Evolutionary conservation across 2,888 invertebrate species (phyloP), one percentile per base, ranked within the genome.

Genomic region (Sialis lutaria): DNA sequence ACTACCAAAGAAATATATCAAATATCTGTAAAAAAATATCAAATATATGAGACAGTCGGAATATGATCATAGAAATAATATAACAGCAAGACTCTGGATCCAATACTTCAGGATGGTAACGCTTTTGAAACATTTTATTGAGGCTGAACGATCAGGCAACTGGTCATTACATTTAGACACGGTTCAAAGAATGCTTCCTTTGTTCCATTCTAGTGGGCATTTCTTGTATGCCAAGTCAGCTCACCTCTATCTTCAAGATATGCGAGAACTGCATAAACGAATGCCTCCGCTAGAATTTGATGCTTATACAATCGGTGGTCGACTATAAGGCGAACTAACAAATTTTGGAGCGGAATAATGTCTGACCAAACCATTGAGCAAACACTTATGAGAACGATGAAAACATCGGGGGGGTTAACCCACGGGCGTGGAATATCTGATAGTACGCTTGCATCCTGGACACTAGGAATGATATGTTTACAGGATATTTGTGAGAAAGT

Each of bases 221-320:
- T 60, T 60, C 46, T 46, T 53, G 3, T 61, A 63, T 53, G 58
- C 60, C 32, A 61, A 60, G 53, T 57, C 53, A 42, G 51, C 50
- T 13, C 59, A 61, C 40, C 43, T 64, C 6, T 62, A 62, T 55
- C 47, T 64, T 12, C 64, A 65, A 56, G 59, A 61, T 52, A 64
- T 63, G 61, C 39, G 45, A 7, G 31, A 50, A 33, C 54, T 62
- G 42, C 34, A 51, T 47, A 41, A 47, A 39, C 50, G 48, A 50
- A 58, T 55, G 54, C 10, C 50, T n/a, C 43, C 49, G 10, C 37
- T 12, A 33, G 57, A 57, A 46, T 56, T 52, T 45, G 12, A 53
- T 39, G 34, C 49, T 45, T 56, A 56, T 46, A 53, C 53, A 48
- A 4, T 4, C 4, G 48, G 13, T 44, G 39, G n/a, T 53, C 52